A percentile compares a stretch with the other conserved stretches of the same genome.
phyloP scores from a whole-genome alignment of 2,888 invertebrate genomes.

The Calameuta idolon region DNA sequence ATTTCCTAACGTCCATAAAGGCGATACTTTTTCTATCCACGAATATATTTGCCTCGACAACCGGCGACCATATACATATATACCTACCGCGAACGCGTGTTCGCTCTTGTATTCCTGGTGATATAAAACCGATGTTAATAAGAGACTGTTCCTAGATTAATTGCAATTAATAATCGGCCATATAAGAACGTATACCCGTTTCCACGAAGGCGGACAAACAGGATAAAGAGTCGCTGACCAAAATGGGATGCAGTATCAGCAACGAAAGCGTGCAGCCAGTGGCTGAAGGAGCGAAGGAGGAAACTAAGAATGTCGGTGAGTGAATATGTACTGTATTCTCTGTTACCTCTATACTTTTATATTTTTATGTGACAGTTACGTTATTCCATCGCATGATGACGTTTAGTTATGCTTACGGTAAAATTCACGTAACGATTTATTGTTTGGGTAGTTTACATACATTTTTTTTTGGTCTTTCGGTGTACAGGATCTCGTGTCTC shows the following conservation, averaged over 20 bases:
- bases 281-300: conserved; percentile 59
- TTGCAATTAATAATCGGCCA: not conserved
- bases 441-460: not conserved
- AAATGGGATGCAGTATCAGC: conserved; percentile 74
- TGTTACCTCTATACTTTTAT: not conserved
- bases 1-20: not conserved
- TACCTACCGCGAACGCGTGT: not conserved
- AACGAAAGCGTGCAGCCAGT: conserved; percentile 69
- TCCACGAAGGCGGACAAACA: conserved; percentile 1
- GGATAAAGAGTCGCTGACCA: conserved; percentile 26
- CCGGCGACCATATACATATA: not conserved
- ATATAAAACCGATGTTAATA: conserved; percentile 24
- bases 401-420: not conserved
- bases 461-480: not conserved
- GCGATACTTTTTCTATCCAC: not conserved
- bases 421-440: not conserved
- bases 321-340: conserved; percentile 2
- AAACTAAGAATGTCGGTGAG: conserved; percentile 61
- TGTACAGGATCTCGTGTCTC: not conserved
- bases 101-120: not conserved
- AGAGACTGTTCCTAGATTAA: conserved; percentile 11
- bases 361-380: not conserved
- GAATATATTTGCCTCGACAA: not conserved
- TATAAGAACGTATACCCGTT: conserved; percentile 7
- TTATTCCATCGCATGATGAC: not conserved